Evolutionary conservation across 2,888 invertebrate genomes (phyloP).

Genomic region (Ophion ventricosus): DNA sequence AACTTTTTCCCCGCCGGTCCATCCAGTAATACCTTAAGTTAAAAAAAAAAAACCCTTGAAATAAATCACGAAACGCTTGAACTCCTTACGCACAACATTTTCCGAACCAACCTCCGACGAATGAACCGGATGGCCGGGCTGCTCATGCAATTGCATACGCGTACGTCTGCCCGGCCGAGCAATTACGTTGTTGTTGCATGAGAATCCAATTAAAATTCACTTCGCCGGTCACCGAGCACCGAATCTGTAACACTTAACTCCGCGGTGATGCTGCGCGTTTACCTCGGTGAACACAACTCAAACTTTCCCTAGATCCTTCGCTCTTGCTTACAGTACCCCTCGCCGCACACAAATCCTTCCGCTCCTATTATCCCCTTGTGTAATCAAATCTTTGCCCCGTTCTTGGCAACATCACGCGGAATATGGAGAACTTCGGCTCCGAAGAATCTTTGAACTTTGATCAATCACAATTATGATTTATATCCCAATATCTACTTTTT

Average conservation of each 20-base stretch:
- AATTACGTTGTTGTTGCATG: slow-evolving; percentile 10
- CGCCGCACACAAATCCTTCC: slow-evolving; percentile 1
- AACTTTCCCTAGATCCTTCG: slow-evolving; percentile 3
- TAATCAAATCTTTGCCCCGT: not conserved
- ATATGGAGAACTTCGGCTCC: not conserved
- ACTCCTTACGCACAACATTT: not conserved
- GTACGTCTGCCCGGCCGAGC: not conserved
- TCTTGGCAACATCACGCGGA: not conserved
- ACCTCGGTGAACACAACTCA: slow-evolving; percentile 20
- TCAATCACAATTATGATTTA: not conserved
- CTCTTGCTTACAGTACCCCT: not conserved
- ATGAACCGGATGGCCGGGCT: not conserved
- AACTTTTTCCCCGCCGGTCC: no score
- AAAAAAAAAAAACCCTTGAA: no score
- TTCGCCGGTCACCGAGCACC: slow-evolving; percentile 7
- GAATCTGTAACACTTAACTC: slow-evolving; percentile 10
- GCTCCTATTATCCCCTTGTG: slow-evolving; percentile 3
- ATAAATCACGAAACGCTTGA: not conserved
- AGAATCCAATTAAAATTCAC: slow-evolving; percentile 36
- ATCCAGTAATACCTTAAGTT: no score
- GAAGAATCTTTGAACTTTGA: not conserved
- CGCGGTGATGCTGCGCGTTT: slow-evolving; percentile 22
- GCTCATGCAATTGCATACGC: not conserved
- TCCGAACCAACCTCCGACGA: not conserved
- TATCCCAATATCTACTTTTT: no score